These are phyloP conservation scores for Tupaia tana DNA, from an alignment of 2,113 vertebrate genomes.

Conservation along the genomic window DNA sequence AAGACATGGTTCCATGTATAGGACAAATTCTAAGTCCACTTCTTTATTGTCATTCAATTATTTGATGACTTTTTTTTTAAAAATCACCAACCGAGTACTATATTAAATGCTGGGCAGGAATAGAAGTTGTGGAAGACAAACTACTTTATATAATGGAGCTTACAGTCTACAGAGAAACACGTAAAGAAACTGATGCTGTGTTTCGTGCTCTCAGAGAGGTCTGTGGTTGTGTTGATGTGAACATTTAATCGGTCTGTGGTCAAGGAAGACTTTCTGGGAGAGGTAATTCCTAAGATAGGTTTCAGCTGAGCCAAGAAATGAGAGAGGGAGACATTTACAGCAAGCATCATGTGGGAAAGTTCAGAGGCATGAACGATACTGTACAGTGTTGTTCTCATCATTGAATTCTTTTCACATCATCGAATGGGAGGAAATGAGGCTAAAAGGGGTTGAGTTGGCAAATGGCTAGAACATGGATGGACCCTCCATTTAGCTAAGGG, in stretches of 20 bases:
- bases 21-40: not conserved
- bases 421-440: not conserved
- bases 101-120: not conserved
- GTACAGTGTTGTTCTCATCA: not conserved
- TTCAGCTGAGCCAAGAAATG: not conserved
- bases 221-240: not conserved
- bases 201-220: not conserved
- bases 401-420: too few species aligned
- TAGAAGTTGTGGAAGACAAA: not conserved
- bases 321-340: not conserved
- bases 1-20: not conserved
- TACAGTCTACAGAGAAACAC: not conserved
- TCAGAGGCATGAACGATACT: not conserved
- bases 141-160: not conserved
- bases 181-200: not conserved
- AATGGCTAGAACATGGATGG: not conserved
- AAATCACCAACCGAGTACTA: too few species aligned
- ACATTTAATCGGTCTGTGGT: not conserved
- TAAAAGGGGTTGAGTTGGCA: not conserved
- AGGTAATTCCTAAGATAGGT: not conserved
- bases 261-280: not conserved
- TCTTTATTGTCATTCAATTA: not conserved
- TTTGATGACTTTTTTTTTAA: not conserved
- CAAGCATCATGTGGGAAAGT: not conserved
- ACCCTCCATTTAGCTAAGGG: not conserved